Conservation (phyloP, 2,113 vertebrate species). For the Aramus guarauna region DNA sequence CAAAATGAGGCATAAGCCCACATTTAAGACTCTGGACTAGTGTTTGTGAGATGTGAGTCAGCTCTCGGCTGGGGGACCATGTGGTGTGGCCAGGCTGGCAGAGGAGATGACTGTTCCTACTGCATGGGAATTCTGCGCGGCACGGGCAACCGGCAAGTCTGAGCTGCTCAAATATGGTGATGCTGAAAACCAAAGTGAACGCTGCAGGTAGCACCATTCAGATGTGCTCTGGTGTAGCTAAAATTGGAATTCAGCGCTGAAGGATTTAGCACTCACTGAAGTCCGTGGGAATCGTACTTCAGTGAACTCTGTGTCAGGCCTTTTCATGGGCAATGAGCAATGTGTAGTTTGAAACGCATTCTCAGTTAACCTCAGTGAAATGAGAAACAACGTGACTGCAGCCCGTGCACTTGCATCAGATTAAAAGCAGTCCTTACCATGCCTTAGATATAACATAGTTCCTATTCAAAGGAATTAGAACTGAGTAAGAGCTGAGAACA, state of each 20-base stretch:
- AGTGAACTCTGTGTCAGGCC: not conserved
- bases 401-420: not conserved
- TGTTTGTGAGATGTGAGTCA: not conserved
- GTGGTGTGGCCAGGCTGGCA: not conserved
- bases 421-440: not conserved
- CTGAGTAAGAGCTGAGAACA: not conserved
- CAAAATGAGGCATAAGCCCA: not conserved
- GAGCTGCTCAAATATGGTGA: not conserved
- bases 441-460: not conserved
- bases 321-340: not conserved
- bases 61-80: not conserved
- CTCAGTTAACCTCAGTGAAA: not conserved
- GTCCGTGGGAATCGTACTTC: not conserved
- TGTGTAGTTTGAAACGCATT: not conserved
- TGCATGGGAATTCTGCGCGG: not conserved
- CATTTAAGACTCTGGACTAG: not conserved
- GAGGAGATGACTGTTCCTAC: not conserved
- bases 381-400: not conserved
- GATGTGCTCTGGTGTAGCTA: not conserved
- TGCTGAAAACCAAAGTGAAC: not conserved
- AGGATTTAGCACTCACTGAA: not conserved
- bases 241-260: not conserved
- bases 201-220: not conserved
- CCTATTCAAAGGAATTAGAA: not conserved
- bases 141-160: not conserved